Percentiles rank a stretch among this genome's conserved stretches.
Evolutionary conservation across 2,797 vertebrate species (phyloP).

Genomic region (Chelidonichthys spinosus): DNA sequence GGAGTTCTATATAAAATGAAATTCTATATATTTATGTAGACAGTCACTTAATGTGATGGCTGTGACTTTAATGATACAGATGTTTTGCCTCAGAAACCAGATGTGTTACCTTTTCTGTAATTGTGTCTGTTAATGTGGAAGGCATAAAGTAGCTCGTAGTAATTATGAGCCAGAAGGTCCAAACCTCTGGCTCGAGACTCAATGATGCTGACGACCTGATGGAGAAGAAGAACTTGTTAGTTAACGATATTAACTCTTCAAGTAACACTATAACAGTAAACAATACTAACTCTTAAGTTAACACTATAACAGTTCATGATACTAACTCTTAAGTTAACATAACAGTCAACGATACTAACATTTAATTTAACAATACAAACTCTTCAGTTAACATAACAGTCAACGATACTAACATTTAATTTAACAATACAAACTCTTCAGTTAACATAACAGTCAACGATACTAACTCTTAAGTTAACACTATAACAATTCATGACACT

Average conservation of each 20-base stretch:
- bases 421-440: too few relatives aligned
- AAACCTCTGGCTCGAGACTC: slow-evolving; percentile 93
- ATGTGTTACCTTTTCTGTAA: slow-evolving; percentile 91
- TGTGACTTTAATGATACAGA: not conserved
- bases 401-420: too few relatives aligned
- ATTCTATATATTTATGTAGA: too few relatives aligned
- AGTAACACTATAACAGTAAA: too few relatives aligned
- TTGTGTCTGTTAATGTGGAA: slow-evolving; percentile 97
- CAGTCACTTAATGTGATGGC: not conserved
- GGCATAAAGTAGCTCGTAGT: slow-evolving; percentile 95
- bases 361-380: not conserved
- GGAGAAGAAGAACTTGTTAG: too few relatives aligned
- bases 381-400: not conserved
- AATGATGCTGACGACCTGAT: slow-evolving; percentile 91
- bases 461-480: too few relatives aligned
- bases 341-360: too few relatives aligned
- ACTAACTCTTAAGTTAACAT: not conserved
- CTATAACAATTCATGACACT: too few relatives aligned
- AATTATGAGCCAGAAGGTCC: slow-evolving; percentile 95
- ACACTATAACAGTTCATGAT: too few relatives aligned
- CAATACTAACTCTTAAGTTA: too few relatives aligned
- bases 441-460: not conserved
- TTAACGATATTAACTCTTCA: too few relatives aligned
- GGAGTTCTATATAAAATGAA: too few relatives aligned
- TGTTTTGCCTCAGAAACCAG: not conserved